Conservation (phyloP, 1,140 invertebrate genomes). For the Himalopsyche phryganea region DNA sequence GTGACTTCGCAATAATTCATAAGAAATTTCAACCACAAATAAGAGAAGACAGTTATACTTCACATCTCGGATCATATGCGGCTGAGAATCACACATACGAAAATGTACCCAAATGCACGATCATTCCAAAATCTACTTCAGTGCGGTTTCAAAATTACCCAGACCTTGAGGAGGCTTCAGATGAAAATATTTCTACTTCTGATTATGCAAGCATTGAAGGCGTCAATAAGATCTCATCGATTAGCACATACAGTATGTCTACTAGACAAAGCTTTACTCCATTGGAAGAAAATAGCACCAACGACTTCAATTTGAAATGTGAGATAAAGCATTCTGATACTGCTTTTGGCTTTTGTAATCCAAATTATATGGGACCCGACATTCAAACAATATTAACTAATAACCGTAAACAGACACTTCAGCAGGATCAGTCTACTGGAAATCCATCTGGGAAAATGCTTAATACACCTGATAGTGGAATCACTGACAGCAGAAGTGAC, state of each 20-base stretch:
- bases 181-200: slow-evolving; percentile 64
- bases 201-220: slow-evolving; percentile 75
- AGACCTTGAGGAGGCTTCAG: slow-evolving; percentile 57
- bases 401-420: slow-evolving; percentile 38
- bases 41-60: slow-evolving; percentile 58
- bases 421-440: slow-evolving; percentile 25
- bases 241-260: slow-evolving; percentile 48
- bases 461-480: slow-evolving; percentile 54
- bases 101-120: slow-evolving; percentile 55
- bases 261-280: slow-evolving; percentile 37
- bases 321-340: slow-evolving; percentile 42
- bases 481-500: slow-evolving; percentile 48
- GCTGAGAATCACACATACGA: slow-evolving; percentile 55
- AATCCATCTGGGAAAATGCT: slow-evolving; percentile 45
- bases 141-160: slow-evolving; percentile 55
- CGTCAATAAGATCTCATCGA: slow-evolving; percentile 55
- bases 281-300: slow-evolving; percentile 40
- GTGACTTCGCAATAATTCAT: slow-evolving; percentile 39
- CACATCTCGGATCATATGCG: slow-evolving; percentile 46
- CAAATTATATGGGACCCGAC: slow-evolving; percentile 68
- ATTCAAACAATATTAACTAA: slow-evolving; percentile 46
- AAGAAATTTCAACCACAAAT: slow-evolving; percentile 50
- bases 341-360: slow-evolving; percentile 67
- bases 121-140: slow-evolving; percentile 63
- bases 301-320: slow-evolving; percentile 14